Evolutionary conservation across 1,140 invertebrate species (phyloP), one percentile per base, ranked within the genome.

Genomic region (Latrodectus geometricus): DNA sequence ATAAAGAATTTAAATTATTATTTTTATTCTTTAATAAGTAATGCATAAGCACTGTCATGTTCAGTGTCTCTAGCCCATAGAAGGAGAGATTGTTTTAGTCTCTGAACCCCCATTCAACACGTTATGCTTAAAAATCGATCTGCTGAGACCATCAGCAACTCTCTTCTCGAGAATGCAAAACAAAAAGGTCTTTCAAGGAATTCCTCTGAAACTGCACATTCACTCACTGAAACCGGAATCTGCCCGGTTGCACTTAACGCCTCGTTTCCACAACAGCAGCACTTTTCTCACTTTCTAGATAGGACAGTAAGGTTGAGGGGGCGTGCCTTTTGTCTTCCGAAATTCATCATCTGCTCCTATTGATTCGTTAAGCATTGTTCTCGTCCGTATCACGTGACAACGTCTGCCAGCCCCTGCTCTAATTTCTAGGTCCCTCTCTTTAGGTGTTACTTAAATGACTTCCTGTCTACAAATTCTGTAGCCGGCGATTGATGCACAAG

Each of bases 301-400:
- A 56, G 23, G 76, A 78, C 56, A 66, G 61, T 15, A 15, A 35
- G 76, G 61, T 61, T 78, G 35, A 78, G 61, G 61, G 61, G 76
- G 76, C 76, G 76, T 65, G 76, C 35, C 76, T 78, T 78, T 78
- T 68, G 76, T 78, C 76, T 78, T 61, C 56, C 35, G 76, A 78
- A 78, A 78, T 78, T 78, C 76, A 78, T 78, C 76, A 78, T 78
- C 76, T 78, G 56, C 56, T 78, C 74, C 54, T 76, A 76, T 76
- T 76, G 74, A 76, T 76, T 76, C 74, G 74, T 76, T 76, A 61
- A 76, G 74, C 74, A 76, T 76, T 76, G 74, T 76, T 61, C 74
- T 76, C 54, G 35, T 50, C 54, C 74, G 74, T 76, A 76, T 76
- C 74, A 76, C 48, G 74, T 76, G 74, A 76, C 74, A 48, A 21